phyloP scores from a whole-genome alignment of 2,888 invertebrate genomes.

The Nephrotoma guestfalica region DNA sequence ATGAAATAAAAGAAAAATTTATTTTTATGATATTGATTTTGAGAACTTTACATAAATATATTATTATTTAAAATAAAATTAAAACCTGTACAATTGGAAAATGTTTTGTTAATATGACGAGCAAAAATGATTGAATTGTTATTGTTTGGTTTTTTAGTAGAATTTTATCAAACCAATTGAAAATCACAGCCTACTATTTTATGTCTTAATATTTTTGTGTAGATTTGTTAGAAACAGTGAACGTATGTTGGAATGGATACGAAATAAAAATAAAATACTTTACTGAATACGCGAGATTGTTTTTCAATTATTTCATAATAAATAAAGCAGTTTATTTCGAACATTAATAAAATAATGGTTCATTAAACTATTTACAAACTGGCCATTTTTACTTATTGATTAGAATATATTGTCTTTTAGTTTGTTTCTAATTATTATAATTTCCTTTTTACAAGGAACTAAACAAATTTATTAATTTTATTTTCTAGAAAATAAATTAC shows the following conservation, averaged over 20 bases:
- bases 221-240: not conserved
- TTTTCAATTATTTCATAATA: not conserved
- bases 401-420: not conserved
- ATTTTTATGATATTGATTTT: not conserved
- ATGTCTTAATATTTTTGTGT: not conserved
- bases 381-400: not conserved
- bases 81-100: not conserved
- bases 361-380: not conserved
- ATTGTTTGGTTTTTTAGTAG: not conserved
- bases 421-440: not conserved
- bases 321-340: not conserved
- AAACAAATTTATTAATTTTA: not conserved
- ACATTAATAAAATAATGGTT: not conserved
- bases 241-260: not conserved
- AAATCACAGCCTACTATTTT: not conserved
- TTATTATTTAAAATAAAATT: not conserved
- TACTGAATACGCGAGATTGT: not conserved
- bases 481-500: constrained; percentile 2
- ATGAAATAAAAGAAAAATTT: not conserved
- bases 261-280: not conserved
- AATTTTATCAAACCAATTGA: not conserved
- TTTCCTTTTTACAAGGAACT: constrained; percentile 2
- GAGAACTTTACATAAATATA: not conserved
- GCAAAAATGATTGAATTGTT: not conserved
- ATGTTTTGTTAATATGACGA: not conserved